Percentiles rank a stretch among this genome's conserved stretches.
These are phyloP conservation scores for Oryzias sinensis DNA, from an alignment of 2,797 vertebrate genomes.

Conservation along the genomic window DNA sequence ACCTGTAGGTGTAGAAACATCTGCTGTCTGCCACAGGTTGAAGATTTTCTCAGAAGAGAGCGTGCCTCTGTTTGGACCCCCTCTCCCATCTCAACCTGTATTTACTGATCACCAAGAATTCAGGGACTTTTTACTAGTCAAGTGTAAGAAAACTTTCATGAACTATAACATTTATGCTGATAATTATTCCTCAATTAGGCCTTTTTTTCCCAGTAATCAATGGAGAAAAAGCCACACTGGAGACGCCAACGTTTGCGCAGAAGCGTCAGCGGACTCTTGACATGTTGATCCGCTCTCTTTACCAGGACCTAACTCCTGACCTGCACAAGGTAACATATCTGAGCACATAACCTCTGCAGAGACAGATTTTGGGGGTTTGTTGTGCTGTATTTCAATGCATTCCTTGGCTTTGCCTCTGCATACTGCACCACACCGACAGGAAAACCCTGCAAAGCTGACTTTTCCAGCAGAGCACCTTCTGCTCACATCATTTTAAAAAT, in stretches of 20 bases:
- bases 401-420: slow-evolving; percentile 47
- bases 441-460: slow-evolving; percentile 70
- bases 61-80: slow-evolving; percentile 95
- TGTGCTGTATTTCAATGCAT: slow-evolving; percentile 61
- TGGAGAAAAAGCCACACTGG: slow-evolving; percentile 98
- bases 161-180: not conserved
- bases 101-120: slow-evolving; percentile 99
- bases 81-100: slow-evolving; percentile 92
- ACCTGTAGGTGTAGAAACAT: no score
- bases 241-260: slow-evolving; percentile 98
- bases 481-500: slow-evolving; percentile 35
- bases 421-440: slow-evolving; percentile 59
- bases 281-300: slow-evolving; percentile 96
- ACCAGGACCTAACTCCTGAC: slow-evolving; percentile 96
- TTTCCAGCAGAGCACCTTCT: slow-evolving; percentile 53
- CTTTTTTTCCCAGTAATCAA: slow-evolving; percentile 88
- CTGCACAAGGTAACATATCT: slow-evolving; percentile 86
- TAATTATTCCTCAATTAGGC: fast-evolving
- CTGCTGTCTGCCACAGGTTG: slow-evolving; percentile 76
- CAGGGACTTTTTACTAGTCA: slow-evolving; percentile 99
- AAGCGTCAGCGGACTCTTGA: slow-evolving; percentile 97
- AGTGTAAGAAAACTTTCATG: slow-evolving; percentile 82
- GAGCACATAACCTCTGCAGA: not conserved
- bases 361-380: slow-evolving; percentile 30
- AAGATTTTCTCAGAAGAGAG: slow-evolving; percentile 99